Percentiles rank a stretch among this genome's conserved stretches.
Evolutionary conservation across 2,113 vertebrate species (phyloP).

Genomic region (Oreochromis spilurus): DNA sequence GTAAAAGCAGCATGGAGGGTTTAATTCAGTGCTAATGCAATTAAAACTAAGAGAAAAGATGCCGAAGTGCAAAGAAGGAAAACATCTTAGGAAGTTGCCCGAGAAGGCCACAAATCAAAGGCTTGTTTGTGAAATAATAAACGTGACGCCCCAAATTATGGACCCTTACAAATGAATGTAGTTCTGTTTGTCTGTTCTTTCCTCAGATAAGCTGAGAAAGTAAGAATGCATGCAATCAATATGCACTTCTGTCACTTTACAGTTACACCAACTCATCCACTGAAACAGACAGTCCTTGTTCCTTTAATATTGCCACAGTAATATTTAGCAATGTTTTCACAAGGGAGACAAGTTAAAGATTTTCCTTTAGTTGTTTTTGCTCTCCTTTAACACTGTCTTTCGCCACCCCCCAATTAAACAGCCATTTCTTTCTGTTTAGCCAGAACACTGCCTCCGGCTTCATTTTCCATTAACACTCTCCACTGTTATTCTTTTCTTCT

Average conservation of each 20-base stretch:
- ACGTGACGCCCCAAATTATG: not conserved
- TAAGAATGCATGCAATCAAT: not conserved
- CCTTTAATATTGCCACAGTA: not conserved
- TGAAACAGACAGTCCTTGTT: not conserved
- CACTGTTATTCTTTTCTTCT: not conserved
- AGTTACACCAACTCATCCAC: not conserved
- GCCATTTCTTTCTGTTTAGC: not conserved
- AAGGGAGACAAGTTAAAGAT: not conserved
- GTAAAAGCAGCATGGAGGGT: not conserved
- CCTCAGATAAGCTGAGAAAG: not conserved
- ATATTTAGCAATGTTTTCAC: not conserved
- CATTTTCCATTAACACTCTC: not conserved
- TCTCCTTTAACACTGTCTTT: not conserved
- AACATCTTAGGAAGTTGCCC: not conserved
- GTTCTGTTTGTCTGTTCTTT: not conserved
- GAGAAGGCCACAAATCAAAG: not conserved
- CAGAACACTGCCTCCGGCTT: not conserved
- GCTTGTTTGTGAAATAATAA: not conserved
- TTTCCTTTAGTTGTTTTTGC: not conserved
- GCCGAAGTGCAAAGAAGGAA: not conserved
- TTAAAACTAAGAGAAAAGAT: not conserved
- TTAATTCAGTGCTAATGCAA: not conserved
- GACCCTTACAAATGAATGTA: not conserved
- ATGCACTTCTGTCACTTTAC: not conserved
- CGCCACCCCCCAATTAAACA: not conserved